Percentiles rank a stretch among this genome's conserved stretches.
Evolutionary conservation across 23 tunicate genomes (phyloP).

Genomic region (Phallusia fumigata): DNA sequence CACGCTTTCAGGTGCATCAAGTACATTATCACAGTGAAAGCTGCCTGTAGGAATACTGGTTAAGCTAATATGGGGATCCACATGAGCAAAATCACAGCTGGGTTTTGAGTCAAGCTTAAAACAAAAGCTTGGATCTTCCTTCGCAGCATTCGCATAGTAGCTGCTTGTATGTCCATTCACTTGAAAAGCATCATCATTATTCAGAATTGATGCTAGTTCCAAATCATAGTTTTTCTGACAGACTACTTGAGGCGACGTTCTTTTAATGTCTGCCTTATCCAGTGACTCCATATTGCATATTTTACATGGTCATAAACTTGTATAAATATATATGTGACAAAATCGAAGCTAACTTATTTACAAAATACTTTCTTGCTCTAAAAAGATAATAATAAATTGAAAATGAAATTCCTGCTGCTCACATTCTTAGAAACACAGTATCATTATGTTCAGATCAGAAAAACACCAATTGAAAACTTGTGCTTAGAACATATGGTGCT

Average conservation of each 20-base stretch:
- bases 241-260: not conserved
- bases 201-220: not conserved
- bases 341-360: not conserved
- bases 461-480: too few relatives aligned
- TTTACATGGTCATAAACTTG: not conserved
- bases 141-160: not conserved
- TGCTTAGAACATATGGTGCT: too few relatives aligned
- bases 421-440: too few relatives aligned
- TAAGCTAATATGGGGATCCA: not conserved
- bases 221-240: not conserved
- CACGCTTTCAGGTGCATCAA: not conserved
- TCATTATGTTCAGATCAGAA: too few relatives aligned
- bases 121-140: not conserved
- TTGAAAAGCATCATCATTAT: not conserved
- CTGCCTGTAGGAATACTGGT: not conserved
- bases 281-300: constrained; percentile 4
- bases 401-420: not conserved
- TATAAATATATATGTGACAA: not conserved
- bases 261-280: not conserved
- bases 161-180: not conserved
- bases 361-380: not conserved
- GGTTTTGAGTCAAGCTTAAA: not conserved
- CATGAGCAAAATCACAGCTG: not conserved
- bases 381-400: not conserved
- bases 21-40: not conserved